phyloP scores from a whole-genome alignment of 2,797 vertebrate species.

The Adrianichthys oophorus region DNA sequence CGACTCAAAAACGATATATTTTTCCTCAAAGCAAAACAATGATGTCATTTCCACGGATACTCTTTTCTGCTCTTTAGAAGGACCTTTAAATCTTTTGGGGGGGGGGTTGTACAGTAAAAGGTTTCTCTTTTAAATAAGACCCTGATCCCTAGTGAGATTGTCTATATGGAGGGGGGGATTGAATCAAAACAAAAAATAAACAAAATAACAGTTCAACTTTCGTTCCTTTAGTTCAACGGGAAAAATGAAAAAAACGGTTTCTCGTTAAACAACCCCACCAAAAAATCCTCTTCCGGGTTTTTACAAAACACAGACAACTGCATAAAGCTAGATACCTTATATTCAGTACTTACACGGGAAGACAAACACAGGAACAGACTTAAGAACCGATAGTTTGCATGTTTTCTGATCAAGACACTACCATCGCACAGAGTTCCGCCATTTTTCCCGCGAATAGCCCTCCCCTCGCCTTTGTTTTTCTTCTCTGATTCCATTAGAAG shows the following conservation, averaged over 20 bases:
- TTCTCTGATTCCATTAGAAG: background rate
- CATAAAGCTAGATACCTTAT: too few relatives aligned
- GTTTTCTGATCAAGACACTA: conserved; percentile 3
- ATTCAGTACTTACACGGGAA: conserved; percentile 30
- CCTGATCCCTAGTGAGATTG: too few relatives aligned
- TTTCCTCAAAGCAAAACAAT: too few relatives aligned
- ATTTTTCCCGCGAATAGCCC: conserved; percentile 65
- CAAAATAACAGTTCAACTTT: background rate
- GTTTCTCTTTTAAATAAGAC: too few relatives aligned
- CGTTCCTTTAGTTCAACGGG: conserved; percentile 8
- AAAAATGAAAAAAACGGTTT: background rate
- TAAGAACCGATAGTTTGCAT: conserved; percentile 4
- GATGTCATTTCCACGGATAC: too few relatives aligned
- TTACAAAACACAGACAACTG: background rate
- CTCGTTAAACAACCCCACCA: background rate
- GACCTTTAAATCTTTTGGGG: too few relatives aligned
- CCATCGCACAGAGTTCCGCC: conserved; percentile 49
- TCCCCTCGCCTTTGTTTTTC: background rate
- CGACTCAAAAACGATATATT: too few relatives aligned
- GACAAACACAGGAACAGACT: background rate
- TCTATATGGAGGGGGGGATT: too few relatives aligned
- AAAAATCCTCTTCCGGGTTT: background rate
- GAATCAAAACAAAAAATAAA: too few relatives aligned
- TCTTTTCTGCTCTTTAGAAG: too few relatives aligned
- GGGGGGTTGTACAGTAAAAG: too few relatives aligned